These are phyloP conservation scores for Noctua comes DNA, from an alignment of 2,888 invertebrate species.

Conservation along the genomic window DNA sequence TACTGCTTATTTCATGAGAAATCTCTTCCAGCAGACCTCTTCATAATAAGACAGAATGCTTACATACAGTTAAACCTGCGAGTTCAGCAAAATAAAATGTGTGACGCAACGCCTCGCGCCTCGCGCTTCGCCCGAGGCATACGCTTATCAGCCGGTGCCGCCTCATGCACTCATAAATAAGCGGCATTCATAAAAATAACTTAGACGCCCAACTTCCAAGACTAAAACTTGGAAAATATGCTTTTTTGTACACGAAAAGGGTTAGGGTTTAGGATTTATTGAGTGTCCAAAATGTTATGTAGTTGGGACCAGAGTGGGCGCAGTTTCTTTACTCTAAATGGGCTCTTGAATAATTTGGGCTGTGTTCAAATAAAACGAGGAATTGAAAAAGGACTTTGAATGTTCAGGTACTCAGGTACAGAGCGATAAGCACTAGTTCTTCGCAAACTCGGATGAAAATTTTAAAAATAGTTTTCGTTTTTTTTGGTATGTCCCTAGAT, in stretches of 20 bases:
- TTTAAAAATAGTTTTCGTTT: too few relatives aligned
- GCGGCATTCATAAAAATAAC: constrained; percentile 78
- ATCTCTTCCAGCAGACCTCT: too few relatives aligned
- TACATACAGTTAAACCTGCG: constrained; percentile 59
- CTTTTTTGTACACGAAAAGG: constrained; percentile 46
- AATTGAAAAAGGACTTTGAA: constrained; percentile 18
- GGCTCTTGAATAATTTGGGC: constrained; percentile 25
- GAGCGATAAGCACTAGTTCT: not conserved
- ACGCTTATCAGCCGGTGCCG: constrained; percentile 72
- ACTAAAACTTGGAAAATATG: constrained; percentile 43
- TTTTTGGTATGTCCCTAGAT: not conserved
- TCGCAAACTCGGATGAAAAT: not conserved
- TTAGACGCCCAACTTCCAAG: constrained; percentile 59
- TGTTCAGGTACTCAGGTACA: constrained; percentile 4
- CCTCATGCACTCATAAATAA: constrained; percentile 76
- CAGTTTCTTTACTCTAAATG: constrained; percentile 17
- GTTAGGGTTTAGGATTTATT: constrained; percentile 42
- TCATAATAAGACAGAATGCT: not conserved
- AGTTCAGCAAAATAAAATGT: constrained; percentile 64
- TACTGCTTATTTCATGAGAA: too few relatives aligned
- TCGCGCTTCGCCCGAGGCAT: constrained; percentile 59
- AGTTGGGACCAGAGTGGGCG: not conserved
- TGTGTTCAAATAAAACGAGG: constrained; percentile 29
- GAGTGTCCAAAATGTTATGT: constrained; percentile 35
- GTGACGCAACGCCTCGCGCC: constrained; percentile 48